Base-by-base conservation (phyloP, 1,140 invertebrate species). In the Zaprionus nigranus region DNA sequence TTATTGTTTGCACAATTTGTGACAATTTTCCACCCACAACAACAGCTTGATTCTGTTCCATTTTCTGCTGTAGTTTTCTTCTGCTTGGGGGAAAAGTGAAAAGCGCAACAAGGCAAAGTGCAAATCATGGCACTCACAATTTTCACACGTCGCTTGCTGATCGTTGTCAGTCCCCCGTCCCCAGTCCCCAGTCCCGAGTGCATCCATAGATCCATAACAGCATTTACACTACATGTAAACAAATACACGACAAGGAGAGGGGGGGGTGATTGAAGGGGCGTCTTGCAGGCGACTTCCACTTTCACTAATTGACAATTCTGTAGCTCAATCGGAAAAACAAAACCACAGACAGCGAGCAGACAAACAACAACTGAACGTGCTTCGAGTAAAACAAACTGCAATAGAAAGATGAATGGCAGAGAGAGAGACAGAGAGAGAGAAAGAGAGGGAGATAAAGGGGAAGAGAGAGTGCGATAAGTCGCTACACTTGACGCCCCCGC, bases 231-330 rank as follows among this genome's bases (percentile, higher is more conserved):
- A 73, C 58, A 62, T 66, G 66, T 78, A 79, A 81, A 67, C 79
- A 81, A 81, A 73, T 77, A 75, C 38, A 40, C 59, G 28, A 79
- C 53, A 22, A 24, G 49, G 5, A 15, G 2, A 2, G 6, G 51
- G 28, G 53, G 30, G n/a, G 15, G 5, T 17, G 53, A 17, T 46
- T n/a, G 12, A 57, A 49, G 15, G 3, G n/a, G 30, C 11, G 24
- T 22, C n/a, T 24, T 2, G 28, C 51, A 40, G 26, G 56, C 15
- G 26, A 86, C 82, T 84, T 76, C 81, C 81, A 85, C 82, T 85
- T 85, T 85, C 82, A 85, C 82, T 86, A 82, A 86, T 85, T 85
- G 82, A 86, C 82, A 79, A 85, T 85, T 85, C 82, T 85, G 74
- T 85, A 70, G 70, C 75, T 82, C 82, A 61, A 84, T 84, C 63